Conservation (phyloP, 2,113 vertebrate species). For the Bos javanicus region DNA sequence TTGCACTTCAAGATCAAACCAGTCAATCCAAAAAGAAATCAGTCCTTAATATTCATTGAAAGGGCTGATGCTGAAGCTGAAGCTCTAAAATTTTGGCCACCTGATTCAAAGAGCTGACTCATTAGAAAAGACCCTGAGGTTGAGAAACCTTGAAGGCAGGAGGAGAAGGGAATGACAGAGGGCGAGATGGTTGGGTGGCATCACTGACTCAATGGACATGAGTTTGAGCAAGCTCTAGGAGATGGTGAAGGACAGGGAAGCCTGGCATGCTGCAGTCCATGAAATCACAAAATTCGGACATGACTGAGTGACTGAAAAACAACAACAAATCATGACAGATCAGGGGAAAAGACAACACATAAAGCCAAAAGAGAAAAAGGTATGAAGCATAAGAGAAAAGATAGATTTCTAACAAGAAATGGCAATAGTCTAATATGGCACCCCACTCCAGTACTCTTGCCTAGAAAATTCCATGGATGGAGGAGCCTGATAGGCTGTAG, state of each 20-base stretch:
- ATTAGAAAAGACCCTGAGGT: background rate
- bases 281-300: background rate
- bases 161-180: background rate
- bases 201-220: background rate
- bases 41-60: too few species aligned
- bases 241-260: background rate
- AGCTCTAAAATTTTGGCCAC: too few species aligned
- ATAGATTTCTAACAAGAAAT: background rate
- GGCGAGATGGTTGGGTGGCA: background rate
- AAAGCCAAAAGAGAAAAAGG: background rate
- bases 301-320: background rate
- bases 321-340: accelerated
- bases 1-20: too few species aligned
- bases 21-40: too few species aligned
- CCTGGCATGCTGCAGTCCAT: background rate
- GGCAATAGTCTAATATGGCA: background rate
- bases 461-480: too few species aligned
- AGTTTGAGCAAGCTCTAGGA: background rate
- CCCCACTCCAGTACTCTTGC: too few species aligned
- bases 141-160: background rate
- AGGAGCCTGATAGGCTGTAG: too few species aligned
- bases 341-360: background rate
- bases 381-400: background rate
- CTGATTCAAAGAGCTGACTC: background rate
- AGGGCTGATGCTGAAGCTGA: too few species aligned